These are phyloP conservation scores for Elysia crispata DNA, from an alignment of 2,888 invertebrate species.

Conservation along the genomic window DNA sequence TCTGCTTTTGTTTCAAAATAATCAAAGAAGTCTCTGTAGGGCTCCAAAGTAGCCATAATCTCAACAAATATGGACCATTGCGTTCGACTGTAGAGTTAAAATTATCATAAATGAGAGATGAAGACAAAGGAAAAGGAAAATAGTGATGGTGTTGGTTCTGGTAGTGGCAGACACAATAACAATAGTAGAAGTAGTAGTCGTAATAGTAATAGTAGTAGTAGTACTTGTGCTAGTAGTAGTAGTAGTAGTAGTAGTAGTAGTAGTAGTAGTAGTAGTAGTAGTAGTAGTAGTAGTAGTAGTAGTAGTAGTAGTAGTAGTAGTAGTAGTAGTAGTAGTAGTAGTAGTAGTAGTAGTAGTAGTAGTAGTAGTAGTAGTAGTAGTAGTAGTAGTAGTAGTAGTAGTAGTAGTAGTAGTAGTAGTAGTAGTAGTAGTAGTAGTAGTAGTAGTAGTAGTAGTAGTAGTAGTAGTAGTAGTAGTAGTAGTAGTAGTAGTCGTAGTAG, in stretches of 20 bases:
- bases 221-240: too few relatives aligned
- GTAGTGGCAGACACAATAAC: background rate
- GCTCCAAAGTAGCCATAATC: constrained; percentile 63
- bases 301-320: constrained; percentile 1
- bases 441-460: background rate
- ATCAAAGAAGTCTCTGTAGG: constrained; percentile 63
- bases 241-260: constrained; percentile 6
- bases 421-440: background rate
- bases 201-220: too few relatives aligned
- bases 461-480: too few relatives aligned
- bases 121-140: background rate
- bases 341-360: constrained; percentile 1
- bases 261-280: background rate
- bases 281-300: background rate
- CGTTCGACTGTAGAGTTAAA: constrained; percentile 61
- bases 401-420: background rate
- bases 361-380: background rate
- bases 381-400: background rate
- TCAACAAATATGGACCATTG: constrained; percentile 71
- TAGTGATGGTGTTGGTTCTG: too few relatives aligned
- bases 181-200: too few relatives aligned
- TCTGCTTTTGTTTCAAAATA: constrained; percentile 66
- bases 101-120: background rate
- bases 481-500: too few relatives aligned
- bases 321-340: constrained; percentile 1